phyloP scores from a whole-genome alignment of 2,113 vertebrate species.

The Periophthalmodon schlosseri region DNA sequence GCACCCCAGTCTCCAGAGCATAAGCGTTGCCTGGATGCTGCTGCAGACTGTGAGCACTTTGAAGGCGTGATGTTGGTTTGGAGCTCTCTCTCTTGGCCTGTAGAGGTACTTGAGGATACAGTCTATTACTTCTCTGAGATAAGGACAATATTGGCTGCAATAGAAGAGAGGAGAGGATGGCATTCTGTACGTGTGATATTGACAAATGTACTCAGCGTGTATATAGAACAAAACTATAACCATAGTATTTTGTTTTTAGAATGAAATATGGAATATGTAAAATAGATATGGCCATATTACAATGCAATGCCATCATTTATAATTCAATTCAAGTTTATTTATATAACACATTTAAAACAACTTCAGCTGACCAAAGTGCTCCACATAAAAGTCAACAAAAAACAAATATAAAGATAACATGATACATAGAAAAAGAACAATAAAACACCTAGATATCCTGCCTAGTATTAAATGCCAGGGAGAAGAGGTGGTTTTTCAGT shows the following conservation, averaged over 20 bases:
- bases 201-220: not conserved
- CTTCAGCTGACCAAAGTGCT: too few relatives aligned
- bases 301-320: too few relatives aligned
- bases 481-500: too few relatives aligned
- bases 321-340: too few relatives aligned
- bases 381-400: too few relatives aligned
- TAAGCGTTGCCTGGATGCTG: not conserved
- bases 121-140: not conserved
- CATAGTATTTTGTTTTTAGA: not conserved
- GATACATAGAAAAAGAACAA: too few relatives aligned
- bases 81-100: not conserved
- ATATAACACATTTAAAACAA: too few relatives aligned
- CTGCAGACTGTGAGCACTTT: not conserved
- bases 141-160: not conserved
- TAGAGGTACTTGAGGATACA: constrained; percentile 3
- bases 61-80: not conserved
- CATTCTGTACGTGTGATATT: not conserved
- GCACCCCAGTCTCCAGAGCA: not conserved
- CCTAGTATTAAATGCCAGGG: too few relatives aligned
- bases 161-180: not conserved
- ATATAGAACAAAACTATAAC: not conserved
- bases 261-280: too few relatives aligned
- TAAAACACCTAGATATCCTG: too few relatives aligned
- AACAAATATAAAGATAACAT: too few relatives aligned
- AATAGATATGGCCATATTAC: too few relatives aligned